Conservation (phyloP, 2,113 vertebrate species). For the Stomatorhinus ivindoensis region DNA sequence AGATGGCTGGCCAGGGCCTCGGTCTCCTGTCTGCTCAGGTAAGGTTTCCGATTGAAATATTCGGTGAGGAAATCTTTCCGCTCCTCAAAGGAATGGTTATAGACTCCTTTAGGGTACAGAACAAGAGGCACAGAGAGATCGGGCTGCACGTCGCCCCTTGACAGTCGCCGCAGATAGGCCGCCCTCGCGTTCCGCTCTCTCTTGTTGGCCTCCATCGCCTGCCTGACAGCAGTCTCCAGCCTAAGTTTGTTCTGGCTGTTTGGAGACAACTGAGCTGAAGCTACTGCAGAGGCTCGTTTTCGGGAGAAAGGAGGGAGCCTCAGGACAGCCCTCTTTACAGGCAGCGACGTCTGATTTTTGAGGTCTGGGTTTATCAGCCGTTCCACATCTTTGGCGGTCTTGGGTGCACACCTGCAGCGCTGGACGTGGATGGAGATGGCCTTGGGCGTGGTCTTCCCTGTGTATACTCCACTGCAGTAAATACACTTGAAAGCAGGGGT, state of each 20-base stretch:
- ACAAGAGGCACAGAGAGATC: conserved; percentile 57
- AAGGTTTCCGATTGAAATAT: conserved; percentile 84
- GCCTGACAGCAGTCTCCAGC: conserved; percentile 52
- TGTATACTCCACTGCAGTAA: conserved; percentile 93
- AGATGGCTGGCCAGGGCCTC: conserved; percentile 70
- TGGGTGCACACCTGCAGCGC: conserved; percentile 82
- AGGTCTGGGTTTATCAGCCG: conserved; percentile 36
- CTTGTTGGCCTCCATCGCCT: conserved; percentile 56
- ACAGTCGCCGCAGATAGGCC: conserved; percentile 60
- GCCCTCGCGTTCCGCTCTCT: conserved; percentile 56
- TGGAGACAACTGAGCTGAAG: neutral
- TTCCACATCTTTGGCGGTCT: conserved; percentile 51
- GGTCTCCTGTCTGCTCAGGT: conserved; percentile 73
- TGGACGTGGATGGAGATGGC: conserved; percentile 86
- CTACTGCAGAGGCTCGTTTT: conserved; percentile 40
- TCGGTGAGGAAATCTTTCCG: conserved; percentile 76
- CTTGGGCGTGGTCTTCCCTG: conserved; percentile 82
- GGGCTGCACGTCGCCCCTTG: conserved; percentile 37
- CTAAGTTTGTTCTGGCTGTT: conserved; percentile 51
- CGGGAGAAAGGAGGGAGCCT: conserved; percentile 36
- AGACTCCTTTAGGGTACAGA: conserved; percentile 63
- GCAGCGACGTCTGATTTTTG: conserved; percentile 21
- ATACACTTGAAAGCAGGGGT: conserved; percentile 92
- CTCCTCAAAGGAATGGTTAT: conserved; percentile 61
- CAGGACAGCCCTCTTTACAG: conserved; percentile 7